These are phyloP conservation scores for Acronicta alni DNA, from an alignment of 2,888 invertebrate species.

Conservation along the genomic window DNA sequence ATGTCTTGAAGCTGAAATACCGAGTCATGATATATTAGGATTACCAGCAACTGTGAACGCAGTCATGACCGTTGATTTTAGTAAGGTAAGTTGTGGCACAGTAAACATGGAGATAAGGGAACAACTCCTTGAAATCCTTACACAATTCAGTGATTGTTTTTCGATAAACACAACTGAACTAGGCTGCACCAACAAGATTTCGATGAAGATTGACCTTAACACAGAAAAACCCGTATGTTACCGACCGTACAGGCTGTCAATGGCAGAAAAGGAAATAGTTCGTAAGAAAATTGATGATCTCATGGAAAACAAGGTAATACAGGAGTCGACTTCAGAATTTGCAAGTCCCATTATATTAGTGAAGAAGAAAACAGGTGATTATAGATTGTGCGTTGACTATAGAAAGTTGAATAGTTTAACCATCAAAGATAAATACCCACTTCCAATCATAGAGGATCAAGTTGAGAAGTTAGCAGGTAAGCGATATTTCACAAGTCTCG, in stretches of 20 bases:
- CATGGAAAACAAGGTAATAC: not conserved
- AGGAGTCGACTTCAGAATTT: not conserved
- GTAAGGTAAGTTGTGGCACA: not conserved
- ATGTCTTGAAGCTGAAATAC: not conserved
- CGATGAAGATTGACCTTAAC: not conserved
- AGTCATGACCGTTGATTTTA: not conserved
- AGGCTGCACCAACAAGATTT: not conserved
- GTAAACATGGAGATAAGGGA: not conserved
- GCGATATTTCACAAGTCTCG: not conserved
- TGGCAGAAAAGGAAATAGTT: not conserved
- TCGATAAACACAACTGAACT: not conserved
- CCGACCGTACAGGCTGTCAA: not conserved
- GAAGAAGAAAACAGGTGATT: not conserved
- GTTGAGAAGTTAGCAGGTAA: not conserved
- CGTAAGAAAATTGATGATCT: not conserved
- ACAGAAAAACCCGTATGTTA: not conserved
- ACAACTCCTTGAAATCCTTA: not conserved
- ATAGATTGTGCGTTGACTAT: conserved; percentile 1
- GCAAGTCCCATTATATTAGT: not conserved
- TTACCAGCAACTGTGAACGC: not conserved
- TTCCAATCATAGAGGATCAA: not conserved
- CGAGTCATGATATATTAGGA: not conserved
- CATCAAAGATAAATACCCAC: not conserved
- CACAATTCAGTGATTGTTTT: not conserved
- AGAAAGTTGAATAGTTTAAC: not conserved